These are phyloP conservation scores for Hydrozoanthus tunicans DNA, from an alignment of 64 coral and sea anemone species.

Conservation along the genomic window DNA sequence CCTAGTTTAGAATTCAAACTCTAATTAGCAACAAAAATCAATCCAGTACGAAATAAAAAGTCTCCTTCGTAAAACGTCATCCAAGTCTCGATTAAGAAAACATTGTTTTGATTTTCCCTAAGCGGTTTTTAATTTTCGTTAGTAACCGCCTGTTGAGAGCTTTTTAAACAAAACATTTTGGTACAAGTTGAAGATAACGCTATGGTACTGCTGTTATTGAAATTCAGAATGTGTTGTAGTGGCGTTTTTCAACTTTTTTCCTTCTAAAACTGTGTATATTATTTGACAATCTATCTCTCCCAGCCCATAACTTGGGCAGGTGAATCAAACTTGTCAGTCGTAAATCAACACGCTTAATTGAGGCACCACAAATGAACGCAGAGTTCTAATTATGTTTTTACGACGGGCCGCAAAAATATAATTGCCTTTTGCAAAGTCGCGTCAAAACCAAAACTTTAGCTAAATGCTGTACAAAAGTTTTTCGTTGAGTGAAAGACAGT, in stretches of 20 bases:
- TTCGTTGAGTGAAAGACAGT: background rate
- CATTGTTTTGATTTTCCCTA: background rate
- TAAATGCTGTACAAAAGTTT: background rate
- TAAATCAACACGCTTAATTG: constrained; percentile 59
- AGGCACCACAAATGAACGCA: constrained; percentile 21
- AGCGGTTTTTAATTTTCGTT: constrained; percentile 13
- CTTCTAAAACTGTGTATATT: background rate
- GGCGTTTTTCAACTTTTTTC: background rate
- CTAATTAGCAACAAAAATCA: constrained; percentile 40
- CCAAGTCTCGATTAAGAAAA: background rate
- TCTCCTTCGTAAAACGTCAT: background rate
- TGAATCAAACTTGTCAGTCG: background rate
- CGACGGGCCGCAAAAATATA: background rate
- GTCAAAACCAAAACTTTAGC: background rate
- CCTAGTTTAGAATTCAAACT: constrained; percentile 49
- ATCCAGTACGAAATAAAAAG: background rate
- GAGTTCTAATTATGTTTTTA: constrained; percentile 31
- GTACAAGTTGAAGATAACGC: background rate
- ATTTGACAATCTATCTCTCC: constrained; percentile 30
- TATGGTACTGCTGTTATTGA: background rate
- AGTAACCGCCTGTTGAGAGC: background rate
- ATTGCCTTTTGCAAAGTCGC: background rate
- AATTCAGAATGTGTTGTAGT: background rate
- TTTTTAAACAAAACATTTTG: constrained; percentile 48
- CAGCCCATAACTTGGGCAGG: background rate